Conservation (phyloP, 2,888 invertebrate genomes). For the Parnassius orleans region DNA sequence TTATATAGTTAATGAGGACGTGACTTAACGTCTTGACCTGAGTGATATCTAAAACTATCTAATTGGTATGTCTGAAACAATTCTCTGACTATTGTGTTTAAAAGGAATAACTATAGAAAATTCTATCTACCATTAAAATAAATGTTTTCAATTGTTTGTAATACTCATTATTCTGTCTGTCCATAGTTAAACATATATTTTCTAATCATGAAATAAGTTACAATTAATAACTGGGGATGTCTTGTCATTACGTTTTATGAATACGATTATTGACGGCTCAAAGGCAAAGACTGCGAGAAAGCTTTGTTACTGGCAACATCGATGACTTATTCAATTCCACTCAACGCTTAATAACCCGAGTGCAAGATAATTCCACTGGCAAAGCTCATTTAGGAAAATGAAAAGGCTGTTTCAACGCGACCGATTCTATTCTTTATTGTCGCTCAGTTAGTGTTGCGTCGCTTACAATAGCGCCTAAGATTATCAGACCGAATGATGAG, state of each 20-base stretch:
- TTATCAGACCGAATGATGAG: conserved; percentile 78
- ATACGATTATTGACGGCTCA: conserved; percentile 70
- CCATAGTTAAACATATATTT: conserved; percentile 9
- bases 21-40: conserved; percentile 30
- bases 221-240: conserved; percentile 54
- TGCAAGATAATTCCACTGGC: conserved; percentile 49
- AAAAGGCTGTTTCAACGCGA: conserved; percentile 64
- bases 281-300: conserved; percentile 66
- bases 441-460: conserved; percentile 51
- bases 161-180: neutral
- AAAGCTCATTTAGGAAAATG: conserved; percentile 74
- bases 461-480: conserved; percentile 65
- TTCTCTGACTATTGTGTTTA: too few relatives aligned
- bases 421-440: conserved; percentile 62
- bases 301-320: conserved; percentile 55
- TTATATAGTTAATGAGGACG: conserved; percentile 32
- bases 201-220: conserved; percentile 23
- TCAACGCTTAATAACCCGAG: conserved; percentile 64
- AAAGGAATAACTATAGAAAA: too few relatives aligned
- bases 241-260: conserved; percentile 54
- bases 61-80: too few relatives aligned
- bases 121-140: too few relatives aligned
- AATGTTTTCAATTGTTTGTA: neutral
- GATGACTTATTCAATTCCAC: conserved; percentile 63
- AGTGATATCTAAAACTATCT: too few relatives aligned